Evolutionary conservation across 1,140 invertebrate genomes (phyloP), one percentile per base, ranked within the genome.

Genomic region (Myzus persicae): DNA sequence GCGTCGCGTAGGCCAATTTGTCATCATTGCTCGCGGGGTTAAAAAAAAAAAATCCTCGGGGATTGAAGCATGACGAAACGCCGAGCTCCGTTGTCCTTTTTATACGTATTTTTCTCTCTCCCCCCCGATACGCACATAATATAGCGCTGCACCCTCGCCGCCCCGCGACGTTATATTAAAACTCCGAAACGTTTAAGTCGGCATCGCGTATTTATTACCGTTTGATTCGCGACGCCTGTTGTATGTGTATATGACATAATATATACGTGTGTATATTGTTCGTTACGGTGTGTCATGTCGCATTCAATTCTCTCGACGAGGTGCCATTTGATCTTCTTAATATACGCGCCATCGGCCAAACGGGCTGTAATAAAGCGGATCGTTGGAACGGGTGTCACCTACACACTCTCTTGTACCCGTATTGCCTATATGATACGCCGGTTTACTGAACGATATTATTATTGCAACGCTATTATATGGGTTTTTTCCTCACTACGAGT

Each of bases 151-250:
- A 51, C 44, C 76, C 67, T 76, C 46, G 46, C 40, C 36, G n/a
- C 46, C 67, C 59, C 40, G 24, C 44, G 91, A 85, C 84, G 84
- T 93, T 93, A 93, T 93, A 93, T 93, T 93, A 93, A 93, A 93
- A 90, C 81, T 20, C 76, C 91, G 76, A 51, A 93, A 93, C 91
- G 91, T 93, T 93, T 93, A 93, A 93, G 91, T 93, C 46, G 89
- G 31, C 51, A 54, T 31, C 26, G 48, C 91, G 76, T 92, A 92
- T 93, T 93, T 93, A 93, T 93, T 85, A 48, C 81, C 44, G 22
- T 93, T 93, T 85, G 91, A 92, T 92, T 81, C 44, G n/a, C 24
- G 22, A 84, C 46, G 46, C 91, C 44, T 14, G 18, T 42, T n/a
- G 5, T 51, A 59, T n/a, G 7, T 38, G 22, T 36, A 26, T 89